Base-by-base conservation (phyloP, 2,113 vertebrate genomes). In the Atrichornis clamosus region DNA sequence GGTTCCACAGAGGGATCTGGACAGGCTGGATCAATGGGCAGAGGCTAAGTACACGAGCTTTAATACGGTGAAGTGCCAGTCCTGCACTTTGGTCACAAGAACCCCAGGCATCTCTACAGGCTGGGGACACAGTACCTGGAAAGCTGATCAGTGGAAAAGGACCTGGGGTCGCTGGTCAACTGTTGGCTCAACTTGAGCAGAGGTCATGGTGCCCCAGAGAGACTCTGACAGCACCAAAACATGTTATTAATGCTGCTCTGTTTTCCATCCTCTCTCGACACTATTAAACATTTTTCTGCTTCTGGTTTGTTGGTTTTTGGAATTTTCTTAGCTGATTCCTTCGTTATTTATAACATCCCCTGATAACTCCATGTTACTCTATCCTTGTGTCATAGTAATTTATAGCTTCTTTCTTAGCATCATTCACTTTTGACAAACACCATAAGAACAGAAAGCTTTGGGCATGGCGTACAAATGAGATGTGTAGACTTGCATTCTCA, bases 81-180 rank as follows among this genome's bases (percentile, higher is more conserved):
- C 11, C 35, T 67, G 32, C 27, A 32, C 6, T 46, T 35, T 3
- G 20, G 42, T 23, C 47, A 32, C 33, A 63, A 23, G 64, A 62
- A 3, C 11, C 26, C 18, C 37, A 28, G 16, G 28, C 9, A 44
- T 13, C 0, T 1, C 24, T 24, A 24, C 17, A 41, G 24, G 15
- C 23, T 49, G 27, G 30, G 20, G 15, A 22, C 32, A 56, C 28
- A 65, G 42, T 44, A 24, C 2, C 2, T 5, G 16, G 46, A 49
- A 53, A 59, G 35, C 15, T 81, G 44, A 15, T 24, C 0, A 0
- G 19, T 0, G 1, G 44, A 23, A 59, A 59, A 76, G 5, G 26
- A 32, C 8, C 35, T 76, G 32, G 12, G 21, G 5, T 3, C 41
- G 22, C 16, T 79, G n/a, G 6, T 64, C 9, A 2, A 15, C 15